Evolutionary conservation across 2,888 invertebrate species (phyloP).

Genomic region (Ophion costatus): DNA sequence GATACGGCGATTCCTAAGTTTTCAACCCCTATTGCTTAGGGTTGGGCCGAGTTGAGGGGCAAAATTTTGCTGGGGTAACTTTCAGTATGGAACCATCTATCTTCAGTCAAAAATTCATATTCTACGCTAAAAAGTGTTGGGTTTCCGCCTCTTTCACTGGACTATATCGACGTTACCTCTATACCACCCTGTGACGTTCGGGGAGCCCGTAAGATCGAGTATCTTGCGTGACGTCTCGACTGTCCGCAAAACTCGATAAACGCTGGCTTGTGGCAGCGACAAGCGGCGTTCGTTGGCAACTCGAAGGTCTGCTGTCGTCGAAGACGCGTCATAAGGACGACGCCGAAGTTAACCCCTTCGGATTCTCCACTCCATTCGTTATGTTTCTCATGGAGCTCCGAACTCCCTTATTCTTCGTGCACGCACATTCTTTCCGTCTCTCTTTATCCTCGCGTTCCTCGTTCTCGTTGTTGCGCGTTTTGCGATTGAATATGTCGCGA

Average conservation of each 20-base stretch:
- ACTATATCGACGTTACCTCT: too few relatives aligned
- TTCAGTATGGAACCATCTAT: too few relatives aligned
- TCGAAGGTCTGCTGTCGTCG: constrained; percentile 38
- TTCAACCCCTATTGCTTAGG: too few relatives aligned
- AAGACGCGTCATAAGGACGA: constrained; percentile 29
- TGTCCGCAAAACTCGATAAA: constrained; percentile 69
- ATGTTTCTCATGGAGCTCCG: not conserved
- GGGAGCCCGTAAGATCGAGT: constrained; percentile 51
- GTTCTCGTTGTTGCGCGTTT: not conserved
- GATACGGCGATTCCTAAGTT: too few relatives aligned
- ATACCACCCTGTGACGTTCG: constrained; percentile 1
- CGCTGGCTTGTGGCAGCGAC: constrained; percentile 66
- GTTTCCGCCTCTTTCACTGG: too few relatives aligned
- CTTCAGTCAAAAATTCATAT: too few relatives aligned
- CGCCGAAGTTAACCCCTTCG: constrained; percentile 34
- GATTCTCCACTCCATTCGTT: constrained; percentile 15
- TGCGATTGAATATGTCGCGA: not conserved
- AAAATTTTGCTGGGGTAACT: too few relatives aligned
- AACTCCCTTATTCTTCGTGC: not conserved
- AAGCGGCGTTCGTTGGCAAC: constrained; percentile 52
- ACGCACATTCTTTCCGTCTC: not conserved
- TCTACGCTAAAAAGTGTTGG: too few relatives aligned
- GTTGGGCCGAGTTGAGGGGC: too few relatives aligned
- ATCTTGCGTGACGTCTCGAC: constrained; percentile 68
- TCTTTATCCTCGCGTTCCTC: not conserved